Evolutionary conservation across 2,888 invertebrate genomes (phyloP).

Genomic region (Acrobasis repandana): DNA sequence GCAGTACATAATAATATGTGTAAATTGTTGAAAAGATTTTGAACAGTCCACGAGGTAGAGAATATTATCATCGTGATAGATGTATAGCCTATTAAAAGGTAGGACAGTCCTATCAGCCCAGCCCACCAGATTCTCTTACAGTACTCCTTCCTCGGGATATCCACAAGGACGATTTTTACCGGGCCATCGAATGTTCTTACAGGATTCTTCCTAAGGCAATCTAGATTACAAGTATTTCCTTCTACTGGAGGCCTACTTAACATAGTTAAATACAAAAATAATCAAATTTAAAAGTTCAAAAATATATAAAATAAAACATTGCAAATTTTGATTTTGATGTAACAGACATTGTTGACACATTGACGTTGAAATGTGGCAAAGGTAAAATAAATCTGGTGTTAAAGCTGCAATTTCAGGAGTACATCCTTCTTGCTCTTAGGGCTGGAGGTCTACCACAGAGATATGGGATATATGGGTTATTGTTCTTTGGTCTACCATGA

Average conservation of each 20-base stretch:
- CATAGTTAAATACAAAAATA: conserved; percentile 2
- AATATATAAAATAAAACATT: not conserved
- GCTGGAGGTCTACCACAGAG: too few species aligned
- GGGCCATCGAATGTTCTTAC: conserved; percentile 56
- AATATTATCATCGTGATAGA: conserved; percentile 44
- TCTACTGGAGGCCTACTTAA: conserved; percentile 2
- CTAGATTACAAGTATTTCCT: conserved; percentile 45
- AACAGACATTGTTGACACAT: too few species aligned
- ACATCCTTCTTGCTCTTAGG: too few species aligned
- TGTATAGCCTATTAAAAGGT: conserved; percentile 48
- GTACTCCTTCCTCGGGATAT: conserved; percentile 43
- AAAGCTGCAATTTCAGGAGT: too few species aligned
- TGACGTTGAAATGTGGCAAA: too few species aligned
- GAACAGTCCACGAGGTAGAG: conserved; percentile 32
- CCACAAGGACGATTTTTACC: conserved; percentile 60
- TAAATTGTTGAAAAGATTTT: too few species aligned
- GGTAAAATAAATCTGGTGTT: too few species aligned
- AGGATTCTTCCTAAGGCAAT: conserved; percentile 42
- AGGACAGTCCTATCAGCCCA: conserved; percentile 43
- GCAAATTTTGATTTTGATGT: too few species aligned
- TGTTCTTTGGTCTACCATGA: too few species aligned
- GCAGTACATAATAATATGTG: too few species aligned
- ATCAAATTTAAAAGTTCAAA: not conserved
- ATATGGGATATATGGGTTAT: too few species aligned
- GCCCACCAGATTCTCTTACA: conserved; percentile 39